Base-by-base conservation (phyloP, 2,113 vertebrate genomes). In the Apodemus speciosus region DNA sequence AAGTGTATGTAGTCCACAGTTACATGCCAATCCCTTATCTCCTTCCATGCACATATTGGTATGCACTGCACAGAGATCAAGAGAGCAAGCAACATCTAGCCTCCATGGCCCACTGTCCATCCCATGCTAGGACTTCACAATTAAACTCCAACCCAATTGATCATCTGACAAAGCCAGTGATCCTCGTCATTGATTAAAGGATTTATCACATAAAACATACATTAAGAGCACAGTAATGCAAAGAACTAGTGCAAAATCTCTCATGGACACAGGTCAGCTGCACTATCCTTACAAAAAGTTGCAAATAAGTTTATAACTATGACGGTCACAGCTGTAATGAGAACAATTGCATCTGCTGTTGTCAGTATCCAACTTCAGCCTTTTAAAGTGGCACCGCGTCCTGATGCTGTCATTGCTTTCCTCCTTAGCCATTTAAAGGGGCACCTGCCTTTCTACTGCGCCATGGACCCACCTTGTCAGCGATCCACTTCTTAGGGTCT, bases 381-480 rank as follows among this genome's bases (percentile, higher is more conserved):
- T 90, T 90, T 68, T 53, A 71, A 43, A 40, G 35, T 2, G 27
- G 35, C 0, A 0, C 6, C 3, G 32, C 80, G 56, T 68, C 93
- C 84, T n/a, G 62, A 13, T 73, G 6, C 27, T 66, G 11, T 56
- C 35, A 8, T 56, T 2, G 1, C 20, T 27, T 25, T 20, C 38
- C 40, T 2, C 35, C 69, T 71, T 60, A 73, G 23, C 10, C 11
- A 30, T 68, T 35, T 25, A 21, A 43, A 68, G 30, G 35, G 40
- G 71, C 69, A 38, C 18, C 68, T 46, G 9, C 69, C 20, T 80
- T 58, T 80, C 53, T 43, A 20, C 30, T 68, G 30, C 53, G 30
- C 51, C 27, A 14, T 90, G 56, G 51, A 85, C 96, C 96, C 93
- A 99, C 99, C 98, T 99, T 98, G 75, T 94, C 95, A 93, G 97